Conservation (phyloP, 2,113 vertebrate genomes). For the Ceuthmochares aereus region DNA sequence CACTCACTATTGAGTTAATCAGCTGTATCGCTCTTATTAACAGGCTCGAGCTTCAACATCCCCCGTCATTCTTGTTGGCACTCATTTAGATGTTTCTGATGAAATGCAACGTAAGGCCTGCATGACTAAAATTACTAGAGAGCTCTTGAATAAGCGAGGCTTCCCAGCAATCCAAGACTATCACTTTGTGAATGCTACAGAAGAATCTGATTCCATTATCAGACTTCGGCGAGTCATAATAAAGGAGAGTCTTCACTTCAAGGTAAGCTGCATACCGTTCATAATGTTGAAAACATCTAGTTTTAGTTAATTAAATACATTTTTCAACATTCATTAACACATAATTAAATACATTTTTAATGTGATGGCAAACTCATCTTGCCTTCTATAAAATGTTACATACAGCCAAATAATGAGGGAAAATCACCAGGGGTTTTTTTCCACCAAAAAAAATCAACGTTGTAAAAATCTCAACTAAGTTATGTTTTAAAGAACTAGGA, state of each 20-base stretch:
- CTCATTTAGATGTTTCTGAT: conserved; percentile 87
- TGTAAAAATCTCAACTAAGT: not conserved
- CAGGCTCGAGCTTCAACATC: conserved; percentile 90
- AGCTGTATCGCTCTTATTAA: not conserved
- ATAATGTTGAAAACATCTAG: not conserved
- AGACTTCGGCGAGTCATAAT: conserved; percentile 89
- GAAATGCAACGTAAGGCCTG: conserved; percentile 86
- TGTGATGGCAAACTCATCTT: not conserved
- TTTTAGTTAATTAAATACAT: not conserved
- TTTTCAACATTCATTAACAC: not conserved
- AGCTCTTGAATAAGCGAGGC: conserved; percentile 86
- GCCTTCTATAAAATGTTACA: not conserved
- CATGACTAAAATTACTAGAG: conserved; percentile 84
- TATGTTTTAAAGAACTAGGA: not conserved
- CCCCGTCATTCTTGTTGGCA: conserved; percentile 94
- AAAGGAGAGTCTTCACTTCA: conserved; percentile 87
- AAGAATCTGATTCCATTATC: conserved; percentile 87
- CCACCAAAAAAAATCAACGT: not conserved
- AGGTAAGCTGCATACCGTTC: conserved; percentile 74
- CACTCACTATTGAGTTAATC: not conserved
- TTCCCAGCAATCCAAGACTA: conserved; percentile 88
- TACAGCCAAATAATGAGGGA: not conserved
- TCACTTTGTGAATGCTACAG: conserved; percentile 86
- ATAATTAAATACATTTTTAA: not conserved
- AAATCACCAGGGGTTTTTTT: not conserved